Evolutionary conservation across 2,888 invertebrate genomes (phyloP).

Genomic region (Margaritifera margaritifera): DNA sequence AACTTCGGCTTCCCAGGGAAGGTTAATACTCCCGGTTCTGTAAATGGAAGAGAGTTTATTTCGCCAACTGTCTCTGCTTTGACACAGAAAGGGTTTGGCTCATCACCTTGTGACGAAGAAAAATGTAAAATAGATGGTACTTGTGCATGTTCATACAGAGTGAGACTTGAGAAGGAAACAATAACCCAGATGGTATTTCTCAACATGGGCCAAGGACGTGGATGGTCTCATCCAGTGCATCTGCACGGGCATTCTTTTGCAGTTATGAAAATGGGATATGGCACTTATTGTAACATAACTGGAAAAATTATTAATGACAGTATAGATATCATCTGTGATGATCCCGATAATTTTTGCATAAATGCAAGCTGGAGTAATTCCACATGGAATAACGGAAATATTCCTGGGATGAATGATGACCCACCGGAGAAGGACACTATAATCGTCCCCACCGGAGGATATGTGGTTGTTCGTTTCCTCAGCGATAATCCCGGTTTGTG

Average conservation of each 20-base stretch:
- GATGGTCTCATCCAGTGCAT: constrained; percentile 55
- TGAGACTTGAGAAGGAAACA: too few relatives aligned
- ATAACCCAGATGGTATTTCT: constrained; percentile 48
- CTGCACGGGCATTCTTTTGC: constrained; percentile 60
- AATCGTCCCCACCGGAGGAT: constrained; percentile 47
- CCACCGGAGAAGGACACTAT: constrained; percentile 34
- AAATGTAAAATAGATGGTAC: constrained; percentile 17
- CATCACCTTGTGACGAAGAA: constrained; percentile 7
- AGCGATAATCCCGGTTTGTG: constrained; percentile 59
- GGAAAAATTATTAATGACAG: constrained; percentile 3
- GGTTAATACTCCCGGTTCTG: constrained; percentile 37
- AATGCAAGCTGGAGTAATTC: constrained; percentile 18
- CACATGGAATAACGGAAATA: constrained; percentile 13
- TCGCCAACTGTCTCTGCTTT: constrained; percentile 26
- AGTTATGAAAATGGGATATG: constrained; percentile 32
- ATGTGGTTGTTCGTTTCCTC: constrained; percentile 53
- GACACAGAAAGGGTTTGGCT: constrained; percentile 20
- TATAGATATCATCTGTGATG: constrained; percentile 15
- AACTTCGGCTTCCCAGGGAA: constrained; percentile 51
- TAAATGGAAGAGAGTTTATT: constrained; percentile 38
- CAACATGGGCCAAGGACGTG: constrained; percentile 42
- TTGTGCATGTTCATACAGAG: constrained; percentile 49
- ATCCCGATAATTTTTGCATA: constrained; percentile 18
- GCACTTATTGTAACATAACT: constrained; percentile 7
- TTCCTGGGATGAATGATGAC: constrained; percentile 11